Base-by-base conservation (phyloP, 2,113 vertebrate genomes). In the Cynopterus brachyotis region DNA sequence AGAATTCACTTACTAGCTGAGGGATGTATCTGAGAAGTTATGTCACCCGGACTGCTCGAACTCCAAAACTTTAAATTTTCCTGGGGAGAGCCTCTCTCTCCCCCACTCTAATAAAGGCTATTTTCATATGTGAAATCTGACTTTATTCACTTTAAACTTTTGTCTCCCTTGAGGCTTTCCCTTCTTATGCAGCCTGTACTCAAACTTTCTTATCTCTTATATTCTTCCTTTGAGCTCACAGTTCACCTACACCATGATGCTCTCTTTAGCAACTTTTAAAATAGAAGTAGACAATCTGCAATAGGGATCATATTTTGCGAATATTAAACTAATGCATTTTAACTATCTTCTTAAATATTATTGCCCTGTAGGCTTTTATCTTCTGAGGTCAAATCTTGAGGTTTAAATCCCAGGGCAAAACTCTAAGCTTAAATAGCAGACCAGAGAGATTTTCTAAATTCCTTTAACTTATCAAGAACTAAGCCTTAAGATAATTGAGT, bases 121-220 rank as follows among this genome's bases (percentile, higher is more conserved):
- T 45, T 90, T 95, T 92, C 66, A 69, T 5, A 95, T 93, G 67
- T 93, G 32, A 82, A 91, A 78, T 60, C 26, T 94, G 67, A 82
- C 22, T 24, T 60, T 85, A 93, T 13, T 62, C 42, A 53, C 57
- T 75, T 93, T 66, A 96, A 93, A 42, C 8, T 30, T 59, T 42
- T 60, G 15, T 88, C 50, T 94, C 10, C 13, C 66, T 82, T 66
- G n/a, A 47, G 26, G 9, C 20, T 85, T 79, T 93, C 16, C 42
- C 67, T 84, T 57, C 24, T 76, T 81, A 32, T 6, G 2, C 57
- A 60, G 26, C n/a, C 37, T 64, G 8, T 67, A 85, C 67, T 90
- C 50, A 60, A 53, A 60, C 30, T 59, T 91, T 35, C 37, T 73
- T 59, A 72, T 66, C 15, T 87, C 42, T 89, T 75, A 1, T 82